These are phyloP conservation scores for Malurus alboscapulatus DNA, from an alignment of 2,113 vertebrate genomes.

Conservation along the genomic window DNA sequence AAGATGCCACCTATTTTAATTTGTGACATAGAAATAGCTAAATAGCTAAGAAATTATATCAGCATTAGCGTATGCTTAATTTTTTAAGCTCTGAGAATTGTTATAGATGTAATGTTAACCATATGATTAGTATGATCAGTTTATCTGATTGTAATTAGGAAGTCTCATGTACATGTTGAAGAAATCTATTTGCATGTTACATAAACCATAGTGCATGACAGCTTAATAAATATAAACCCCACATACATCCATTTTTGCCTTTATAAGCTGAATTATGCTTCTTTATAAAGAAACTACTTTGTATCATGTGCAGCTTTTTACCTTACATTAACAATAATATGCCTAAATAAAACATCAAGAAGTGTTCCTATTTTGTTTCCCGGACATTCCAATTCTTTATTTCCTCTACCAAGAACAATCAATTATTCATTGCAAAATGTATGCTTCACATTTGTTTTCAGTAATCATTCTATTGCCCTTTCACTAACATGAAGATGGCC, in stretches of 20 bases:
- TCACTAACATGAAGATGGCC: conserved; percentile 17
- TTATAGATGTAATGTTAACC: not conserved
- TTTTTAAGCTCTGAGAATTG: not conserved
- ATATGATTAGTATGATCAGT: not conserved
- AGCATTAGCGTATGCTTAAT: not conserved
- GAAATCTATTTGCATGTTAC: not conserved
- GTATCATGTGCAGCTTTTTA: not conserved
- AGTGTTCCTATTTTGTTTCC: not conserved
- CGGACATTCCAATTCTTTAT: not conserved
- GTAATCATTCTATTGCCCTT: conserved; percentile 35
- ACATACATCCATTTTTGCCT: not conserved
- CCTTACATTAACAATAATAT: not conserved
- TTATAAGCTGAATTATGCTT: not conserved
- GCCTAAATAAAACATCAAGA: not conserved
- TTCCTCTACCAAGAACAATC: not conserved
- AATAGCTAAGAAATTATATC: not conserved
- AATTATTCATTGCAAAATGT: conserved; percentile 46
- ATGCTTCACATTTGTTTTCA: not conserved
- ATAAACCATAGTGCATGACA: not conserved
- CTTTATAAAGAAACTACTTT: not conserved
- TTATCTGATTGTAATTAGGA: not conserved
- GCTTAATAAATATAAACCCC: not conserved
- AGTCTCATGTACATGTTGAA: not conserved
- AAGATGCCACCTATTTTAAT: not conserved
- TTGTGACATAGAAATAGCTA: not conserved